Base-by-base conservation (phyloP, 2,888 invertebrate species). In the Galeopsomyia nigrocyanea region DNA sequence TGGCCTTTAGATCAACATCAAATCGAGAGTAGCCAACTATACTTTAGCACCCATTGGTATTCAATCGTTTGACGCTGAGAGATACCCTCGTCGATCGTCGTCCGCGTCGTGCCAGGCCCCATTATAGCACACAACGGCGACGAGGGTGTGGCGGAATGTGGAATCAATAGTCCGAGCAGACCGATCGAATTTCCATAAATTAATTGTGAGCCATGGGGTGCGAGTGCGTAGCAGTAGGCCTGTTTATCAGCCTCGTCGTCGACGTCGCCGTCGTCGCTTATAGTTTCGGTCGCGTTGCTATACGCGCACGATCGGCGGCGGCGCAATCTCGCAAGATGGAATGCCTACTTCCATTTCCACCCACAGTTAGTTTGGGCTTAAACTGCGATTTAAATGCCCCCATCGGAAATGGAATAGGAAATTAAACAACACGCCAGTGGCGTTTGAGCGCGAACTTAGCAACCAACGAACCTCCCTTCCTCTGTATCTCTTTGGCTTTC, bases 321-420 rank as follows among this genome's bases (percentile, higher is more conserved):
- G 22, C 53, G 69, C 76, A 75, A 75, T 76, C 66, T 75, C 66
- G 39, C 58, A 75, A 76, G 76, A 75, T 69, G 68, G 68, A 76
- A 73, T 69, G 53, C 51, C 58, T 2, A 82, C 80, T 82, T 78
- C 80, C 80, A 80, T 80, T 82, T 82, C 26, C 79, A n/a, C n/a
- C n/a, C n/a, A n/a, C 80, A 81, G 81, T 80, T 82, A 79, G 79
- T 78, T 81, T 77, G 78, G 77, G 78, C 79, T n/a, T 26, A 80
- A 82, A 82, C 82, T 81, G 79, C 82, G 79, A 83, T 83, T 83
- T 82, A 82, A 84, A 83, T 83, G 82, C 78, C 78, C 79, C 79
- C 80, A 81, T 82, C 82, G 84, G 83, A 84, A 83, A 84, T 84
- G 81, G 81, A 82, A 82, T 82, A 83, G 84, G 84, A 83, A 83